Evolutionary conservation across 2,113 vertebrate genomes (phyloP).

Genomic region (Ctenodactylus gundi): DNA sequence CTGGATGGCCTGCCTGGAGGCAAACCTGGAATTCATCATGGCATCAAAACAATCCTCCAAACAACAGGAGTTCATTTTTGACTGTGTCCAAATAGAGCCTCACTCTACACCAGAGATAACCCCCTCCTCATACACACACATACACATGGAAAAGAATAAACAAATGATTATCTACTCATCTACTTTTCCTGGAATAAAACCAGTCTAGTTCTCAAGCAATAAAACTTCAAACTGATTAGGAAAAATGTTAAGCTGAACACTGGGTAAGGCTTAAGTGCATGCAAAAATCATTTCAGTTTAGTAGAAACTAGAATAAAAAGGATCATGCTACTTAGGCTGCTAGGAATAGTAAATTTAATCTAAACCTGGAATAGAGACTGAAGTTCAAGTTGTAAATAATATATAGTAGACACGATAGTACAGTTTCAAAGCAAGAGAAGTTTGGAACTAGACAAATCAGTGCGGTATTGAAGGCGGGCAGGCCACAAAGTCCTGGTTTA

Average conservation of each 20-base stretch:
- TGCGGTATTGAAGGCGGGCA: neutral
- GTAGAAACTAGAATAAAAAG: neutral
- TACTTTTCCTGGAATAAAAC: neutral
- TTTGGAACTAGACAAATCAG: slow-evolving; percentile 22
- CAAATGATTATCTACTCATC: neutral
- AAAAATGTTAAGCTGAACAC: neutral
- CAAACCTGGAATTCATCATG: neutral
- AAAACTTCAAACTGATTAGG: neutral
- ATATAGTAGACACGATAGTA: neutral
- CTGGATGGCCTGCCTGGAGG: neutral
- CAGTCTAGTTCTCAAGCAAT: neutral
- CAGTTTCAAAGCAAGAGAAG: neutral
- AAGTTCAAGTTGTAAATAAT: neutral
- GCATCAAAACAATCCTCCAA: neutral
- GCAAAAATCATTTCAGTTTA: neutral
- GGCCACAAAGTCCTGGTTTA: neutral
- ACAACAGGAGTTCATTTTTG: neutral
- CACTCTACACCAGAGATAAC: too few relatives aligned
- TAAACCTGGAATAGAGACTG: neutral
- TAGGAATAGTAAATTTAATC: neutral
- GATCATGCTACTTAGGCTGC: neutral
- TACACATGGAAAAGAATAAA: neutral
- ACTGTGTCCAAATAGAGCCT: neutral
- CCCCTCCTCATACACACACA: neutral
- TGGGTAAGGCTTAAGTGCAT: neutral